phyloP scores from a whole-genome alignment of 2,888 invertebrate species.

The Leptothorax acervorum region DNA sequence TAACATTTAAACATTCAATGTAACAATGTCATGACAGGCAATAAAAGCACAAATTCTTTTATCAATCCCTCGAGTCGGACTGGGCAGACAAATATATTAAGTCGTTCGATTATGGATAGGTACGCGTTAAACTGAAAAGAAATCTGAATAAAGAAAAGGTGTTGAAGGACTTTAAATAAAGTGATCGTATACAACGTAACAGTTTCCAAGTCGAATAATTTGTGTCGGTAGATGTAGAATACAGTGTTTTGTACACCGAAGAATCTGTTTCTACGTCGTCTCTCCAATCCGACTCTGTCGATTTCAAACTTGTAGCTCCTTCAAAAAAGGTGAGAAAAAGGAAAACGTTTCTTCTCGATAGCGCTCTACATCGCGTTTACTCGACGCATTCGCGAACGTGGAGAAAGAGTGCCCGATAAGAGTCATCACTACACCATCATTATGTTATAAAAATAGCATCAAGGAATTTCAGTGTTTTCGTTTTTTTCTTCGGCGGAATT shows the following conservation, averaged over 20 bases:
- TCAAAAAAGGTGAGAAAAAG: slow-evolving; percentile 18
- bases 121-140: background rate
- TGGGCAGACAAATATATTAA: background rate
- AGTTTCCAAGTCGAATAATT: background rate
- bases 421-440: slow-evolving; percentile 56
- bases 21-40: slow-evolving; percentile 49
- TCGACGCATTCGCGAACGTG: slow-evolving; percentile 47
- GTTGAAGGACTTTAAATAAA: background rate
- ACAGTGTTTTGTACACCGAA: background rate
- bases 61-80: slow-evolving; percentile 26
- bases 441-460: slow-evolving; percentile 75
- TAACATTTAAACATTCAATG: slow-evolving; percentile 50
- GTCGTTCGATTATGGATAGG: slow-evolving; percentile 18
- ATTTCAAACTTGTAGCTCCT: slow-evolving; percentile 28
- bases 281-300: slow-evolving; percentile 28
- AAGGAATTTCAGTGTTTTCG: slow-evolving; percentile 52
- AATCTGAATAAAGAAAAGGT: background rate
- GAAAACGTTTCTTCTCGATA: slow-evolving; percentile 33
- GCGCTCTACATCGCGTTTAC: slow-evolving; percentile 22
- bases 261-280: background rate
- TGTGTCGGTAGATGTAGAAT: background rate
- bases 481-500: slow-evolving; percentile 30
- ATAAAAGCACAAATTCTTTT: slow-evolving; percentile 20
- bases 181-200: background rate
- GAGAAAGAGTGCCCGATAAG: slow-evolving; percentile 72